phyloP scores from a whole-genome alignment of 2,888 invertebrate genomes.

The Limnephilus lunatus region DNA sequence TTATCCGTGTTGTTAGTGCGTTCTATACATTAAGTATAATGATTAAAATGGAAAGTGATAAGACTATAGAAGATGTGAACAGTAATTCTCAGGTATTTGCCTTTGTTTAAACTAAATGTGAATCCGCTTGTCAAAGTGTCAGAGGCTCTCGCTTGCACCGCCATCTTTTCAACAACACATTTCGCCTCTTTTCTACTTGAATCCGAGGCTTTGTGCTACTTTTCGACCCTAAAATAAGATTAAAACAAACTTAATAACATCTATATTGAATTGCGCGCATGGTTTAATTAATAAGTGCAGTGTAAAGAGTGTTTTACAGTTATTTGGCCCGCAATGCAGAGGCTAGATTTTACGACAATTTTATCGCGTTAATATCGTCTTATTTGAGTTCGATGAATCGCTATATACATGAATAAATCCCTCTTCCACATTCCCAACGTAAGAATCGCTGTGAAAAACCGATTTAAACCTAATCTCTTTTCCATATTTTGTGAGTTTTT shows the following conservation, averaged over 20 bases:
- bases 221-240: background rate
- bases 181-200: slow-evolving; percentile 48
- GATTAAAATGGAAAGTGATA: slow-evolving; percentile 95
- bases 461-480: slow-evolving; percentile 2
- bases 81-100: slow-evolving; percentile 61
- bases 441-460: background rate
- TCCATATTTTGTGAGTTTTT: slow-evolving; percentile 13
- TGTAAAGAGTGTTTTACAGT: slow-evolving; percentile 39
- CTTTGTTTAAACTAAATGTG: slow-evolving; percentile 47
- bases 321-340: slow-evolving; percentile 52
- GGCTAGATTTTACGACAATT: slow-evolving; percentile 33
- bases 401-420: background rate
- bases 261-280: background rate
- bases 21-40: slow-evolving; percentile 79
- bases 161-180: slow-evolving; percentile 63
- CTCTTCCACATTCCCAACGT: background rate
- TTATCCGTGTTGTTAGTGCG: slow-evolving; percentile 60
- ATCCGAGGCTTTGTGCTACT: slow-evolving; percentile 10
- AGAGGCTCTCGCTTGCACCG: slow-evolving; percentile 56
- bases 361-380: slow-evolving; percentile 14
- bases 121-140: slow-evolving; percentile 61
- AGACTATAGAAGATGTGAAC: slow-evolving; percentile 85
- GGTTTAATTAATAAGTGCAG: slow-evolving; percentile 26
- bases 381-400: background rate
- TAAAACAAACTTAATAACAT: background rate